Conservation (phyloP, 2,797 vertebrate genomes). For the Ctenosaura bakeri region DNA sequence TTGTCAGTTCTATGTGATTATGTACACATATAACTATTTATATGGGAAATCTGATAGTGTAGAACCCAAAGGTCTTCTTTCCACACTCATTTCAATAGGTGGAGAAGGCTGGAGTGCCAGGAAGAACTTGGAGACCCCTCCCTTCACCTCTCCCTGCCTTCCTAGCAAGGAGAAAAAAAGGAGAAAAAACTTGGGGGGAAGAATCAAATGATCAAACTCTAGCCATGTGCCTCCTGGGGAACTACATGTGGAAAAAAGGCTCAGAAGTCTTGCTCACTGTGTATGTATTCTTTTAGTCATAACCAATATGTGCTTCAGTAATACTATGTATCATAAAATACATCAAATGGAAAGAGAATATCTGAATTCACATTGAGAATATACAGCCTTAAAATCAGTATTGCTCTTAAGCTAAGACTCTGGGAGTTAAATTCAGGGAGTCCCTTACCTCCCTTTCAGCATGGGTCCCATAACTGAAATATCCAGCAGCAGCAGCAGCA, state of each 20-base stretch:
- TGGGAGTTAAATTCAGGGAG: not conserved
- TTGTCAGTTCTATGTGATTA: not conserved
- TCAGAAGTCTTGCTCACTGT: not conserved
- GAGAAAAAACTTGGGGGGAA: no score
- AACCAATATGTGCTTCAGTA: not conserved
- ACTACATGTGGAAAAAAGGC: not conserved
- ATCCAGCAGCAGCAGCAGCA: no score
- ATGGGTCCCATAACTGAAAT: no score
- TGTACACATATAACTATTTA: not conserved
- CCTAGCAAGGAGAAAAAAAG: not conserved
- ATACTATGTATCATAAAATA: not conserved
- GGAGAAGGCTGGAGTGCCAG: not conserved
- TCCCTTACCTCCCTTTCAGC: not conserved
- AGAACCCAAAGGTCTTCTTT: not conserved
- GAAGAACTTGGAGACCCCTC: not conserved
- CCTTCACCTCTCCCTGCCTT: not conserved
- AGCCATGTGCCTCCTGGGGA: not conserved
- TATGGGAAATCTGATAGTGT: not conserved
- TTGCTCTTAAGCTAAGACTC: not conserved
- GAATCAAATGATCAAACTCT: not conserved
- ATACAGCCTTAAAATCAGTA: not conserved
- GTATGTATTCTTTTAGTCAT: conserved; percentile 1
- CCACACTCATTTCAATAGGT: not conserved
- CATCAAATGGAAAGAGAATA: not conserved
- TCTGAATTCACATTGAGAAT: not conserved